These are phyloP conservation scores for Gymnothorax reevesii DNA, from an alignment of 2,797 vertebrate species.

Conservation along the genomic window DNA sequence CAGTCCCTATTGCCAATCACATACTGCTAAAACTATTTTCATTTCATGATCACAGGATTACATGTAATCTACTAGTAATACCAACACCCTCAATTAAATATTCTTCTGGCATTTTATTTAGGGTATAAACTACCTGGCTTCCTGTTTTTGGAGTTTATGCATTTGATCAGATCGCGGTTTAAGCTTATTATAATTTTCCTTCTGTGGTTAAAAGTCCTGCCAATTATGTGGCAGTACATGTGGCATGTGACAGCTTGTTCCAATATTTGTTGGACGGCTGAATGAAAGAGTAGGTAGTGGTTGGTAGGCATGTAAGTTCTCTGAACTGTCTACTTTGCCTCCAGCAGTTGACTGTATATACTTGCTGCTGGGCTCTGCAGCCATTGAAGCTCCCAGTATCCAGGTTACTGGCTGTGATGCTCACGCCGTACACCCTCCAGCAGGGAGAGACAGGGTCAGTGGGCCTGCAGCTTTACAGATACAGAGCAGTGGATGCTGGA, in stretches of 20 bases:
- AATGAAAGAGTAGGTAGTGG: background rate
- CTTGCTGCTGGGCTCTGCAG: slow-evolving; percentile 49
- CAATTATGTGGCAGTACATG: background rate
- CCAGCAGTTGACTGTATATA: background rate
- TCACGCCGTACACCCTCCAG: slow-evolving; percentile 58
- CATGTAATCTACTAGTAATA: background rate
- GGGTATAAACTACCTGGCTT: background rate
- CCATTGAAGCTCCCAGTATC: slow-evolving; percentile 60
- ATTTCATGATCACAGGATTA: background rate
- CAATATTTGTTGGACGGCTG: background rate
- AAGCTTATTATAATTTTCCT: background rate
- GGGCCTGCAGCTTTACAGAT: background rate
- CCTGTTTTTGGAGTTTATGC: background rate
- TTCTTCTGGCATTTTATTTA: background rate
- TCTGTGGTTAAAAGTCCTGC: background rate
- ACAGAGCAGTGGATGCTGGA: background rate
- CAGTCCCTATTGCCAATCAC: background rate
- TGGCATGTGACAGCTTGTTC: background rate
- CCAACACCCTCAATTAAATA: background rate
- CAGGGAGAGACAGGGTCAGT: background rate
- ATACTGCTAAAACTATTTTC: background rate
- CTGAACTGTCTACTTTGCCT: background rate
- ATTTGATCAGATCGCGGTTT: no score
- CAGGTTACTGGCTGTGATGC: slow-evolving; percentile 57
- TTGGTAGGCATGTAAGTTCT: background rate